A percentile compares a stretch with the other conserved stretches of the same genome.
phyloP scores from a whole-genome alignment of 2,113 vertebrate genomes.

The Psephotus haematonotus region DNA sequence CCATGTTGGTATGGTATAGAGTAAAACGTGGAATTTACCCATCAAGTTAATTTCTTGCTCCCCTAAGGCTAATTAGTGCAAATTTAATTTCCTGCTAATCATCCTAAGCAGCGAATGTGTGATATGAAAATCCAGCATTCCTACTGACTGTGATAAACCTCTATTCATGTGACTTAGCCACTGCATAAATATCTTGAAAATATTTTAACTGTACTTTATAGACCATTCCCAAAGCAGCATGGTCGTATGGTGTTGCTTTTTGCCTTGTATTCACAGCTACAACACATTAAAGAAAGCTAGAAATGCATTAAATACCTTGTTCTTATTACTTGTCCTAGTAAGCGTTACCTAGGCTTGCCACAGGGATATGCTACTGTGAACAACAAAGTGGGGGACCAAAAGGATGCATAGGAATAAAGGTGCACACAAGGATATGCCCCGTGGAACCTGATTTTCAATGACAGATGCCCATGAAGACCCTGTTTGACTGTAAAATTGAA shows the following conservation, averaged over 20 bases:
- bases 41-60: slow-evolving; percentile 67
- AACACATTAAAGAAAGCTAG: neutral
- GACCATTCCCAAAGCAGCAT: neutral
- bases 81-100: slow-evolving; percentile 73
- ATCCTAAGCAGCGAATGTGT: slow-evolving; percentile 47
- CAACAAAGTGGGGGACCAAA: neutral
- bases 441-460: neutral
- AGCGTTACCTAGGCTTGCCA: neutral
- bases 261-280: neutral
- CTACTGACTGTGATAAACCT: slow-evolving; percentile 63
- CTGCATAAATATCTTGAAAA: slow-evolving; percentile 38
- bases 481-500: neutral
- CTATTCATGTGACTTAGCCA: slow-evolving; percentile 16
- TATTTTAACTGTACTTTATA: slow-evolving; percentile 30
- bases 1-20: neutral
- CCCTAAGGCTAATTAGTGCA: slow-evolving; percentile 69
- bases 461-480: neutral
- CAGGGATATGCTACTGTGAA: neutral
- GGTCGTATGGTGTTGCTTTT: neutral
- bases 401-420: neutral
- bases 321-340: neutral
- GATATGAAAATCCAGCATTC: slow-evolving; percentile 64
- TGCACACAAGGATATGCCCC: neutral
- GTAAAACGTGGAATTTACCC: slow-evolving; percentile 58
- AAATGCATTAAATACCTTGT: neutral